Evolutionary conservation across 2,797 vertebrate species (phyloP).

Genomic region (Poecilia velifera): DNA sequence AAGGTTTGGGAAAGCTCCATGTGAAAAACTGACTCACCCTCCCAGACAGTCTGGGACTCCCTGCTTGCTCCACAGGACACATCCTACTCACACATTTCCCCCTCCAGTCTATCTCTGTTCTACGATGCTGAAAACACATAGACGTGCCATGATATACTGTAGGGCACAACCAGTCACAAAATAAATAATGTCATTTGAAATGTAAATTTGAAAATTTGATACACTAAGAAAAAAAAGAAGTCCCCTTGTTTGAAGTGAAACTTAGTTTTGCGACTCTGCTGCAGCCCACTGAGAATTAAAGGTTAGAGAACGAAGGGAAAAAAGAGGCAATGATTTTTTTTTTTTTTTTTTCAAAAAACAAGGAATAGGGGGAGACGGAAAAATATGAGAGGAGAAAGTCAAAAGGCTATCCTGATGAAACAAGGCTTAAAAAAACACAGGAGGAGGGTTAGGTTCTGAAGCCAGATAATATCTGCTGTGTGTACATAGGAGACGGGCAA

Average conservation of each 20-base stretch:
- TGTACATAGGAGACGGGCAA: conserved; percentile 44
- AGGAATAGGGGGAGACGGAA: conserved; percentile 40
- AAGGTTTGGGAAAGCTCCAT: conserved; percentile 7
- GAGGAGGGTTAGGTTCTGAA: conserved; percentile 38
- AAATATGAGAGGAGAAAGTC: conserved; percentile 45
- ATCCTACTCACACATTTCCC: conserved; percentile 6
- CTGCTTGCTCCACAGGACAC: conserved; percentile 11
- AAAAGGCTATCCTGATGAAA: conserved; percentile 46
- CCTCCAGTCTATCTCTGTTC: conserved; percentile 1
- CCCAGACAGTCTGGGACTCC: conserved; percentile 34
- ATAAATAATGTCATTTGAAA: not conserved
- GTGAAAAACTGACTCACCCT: conserved; percentile 16
- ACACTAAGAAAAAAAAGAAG: conserved; percentile 14
- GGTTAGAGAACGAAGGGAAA: conserved; percentile 20
- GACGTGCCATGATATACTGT: not conserved
- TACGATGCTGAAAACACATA: not conserved
- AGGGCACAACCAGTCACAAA: conserved; percentile 11
- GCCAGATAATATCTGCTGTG: conserved; percentile 56
- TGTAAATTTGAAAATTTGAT: not conserved
- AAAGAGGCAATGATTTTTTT: conserved; percentile 21
- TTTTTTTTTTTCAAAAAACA: conserved; percentile 1
- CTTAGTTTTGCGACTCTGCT: conserved; percentile 19
- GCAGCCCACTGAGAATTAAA: conserved; percentile 18
- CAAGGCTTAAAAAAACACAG: conserved; percentile 35
- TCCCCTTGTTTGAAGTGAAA: conserved; percentile 45